These are phyloP conservation scores for Troides oblongomaculatus DNA, from an alignment of 2,888 invertebrate genomes.

Conservation along the genomic window DNA sequence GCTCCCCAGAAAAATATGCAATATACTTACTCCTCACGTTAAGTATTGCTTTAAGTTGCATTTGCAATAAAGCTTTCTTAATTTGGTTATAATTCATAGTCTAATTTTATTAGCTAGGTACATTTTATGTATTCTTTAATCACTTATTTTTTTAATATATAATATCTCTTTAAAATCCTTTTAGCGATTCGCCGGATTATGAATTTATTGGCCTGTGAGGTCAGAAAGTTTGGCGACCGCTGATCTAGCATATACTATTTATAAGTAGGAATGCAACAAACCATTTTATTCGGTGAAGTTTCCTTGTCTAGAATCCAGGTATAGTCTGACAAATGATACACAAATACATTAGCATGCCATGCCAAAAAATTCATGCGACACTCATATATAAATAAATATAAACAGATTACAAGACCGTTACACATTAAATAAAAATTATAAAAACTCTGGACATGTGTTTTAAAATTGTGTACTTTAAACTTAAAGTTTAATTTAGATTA, in stretches of 20 bases:
- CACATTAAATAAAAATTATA: constrained; percentile 15
- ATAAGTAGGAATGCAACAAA: constrained; percentile 69
- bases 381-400: constrained; percentile 42
- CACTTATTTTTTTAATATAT: no score
- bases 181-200: no score
- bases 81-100: no score
- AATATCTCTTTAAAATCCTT: no score
- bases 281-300: constrained; percentile 70
- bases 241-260: constrained; percentile 23
- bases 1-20: no score
- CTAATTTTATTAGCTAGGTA: no score
- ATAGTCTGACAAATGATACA: constrained; percentile 78
- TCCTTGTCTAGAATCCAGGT: constrained; percentile 77
- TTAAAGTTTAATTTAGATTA: constrained; percentile 10
- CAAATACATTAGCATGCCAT: constrained; percentile 77
- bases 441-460: constrained; percentile 7
- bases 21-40: no score
- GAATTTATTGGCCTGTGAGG: no score
- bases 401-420: constrained; percentile 16
- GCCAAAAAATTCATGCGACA: constrained; percentile 71
- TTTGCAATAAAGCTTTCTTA: no score
- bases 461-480: not conserved
- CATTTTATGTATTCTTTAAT: no score
- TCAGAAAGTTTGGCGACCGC: no score
- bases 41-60: no score